Base-by-base conservation (phyloP, 2,113 vertebrate species). In the Diadophis punctatus region DNA sequence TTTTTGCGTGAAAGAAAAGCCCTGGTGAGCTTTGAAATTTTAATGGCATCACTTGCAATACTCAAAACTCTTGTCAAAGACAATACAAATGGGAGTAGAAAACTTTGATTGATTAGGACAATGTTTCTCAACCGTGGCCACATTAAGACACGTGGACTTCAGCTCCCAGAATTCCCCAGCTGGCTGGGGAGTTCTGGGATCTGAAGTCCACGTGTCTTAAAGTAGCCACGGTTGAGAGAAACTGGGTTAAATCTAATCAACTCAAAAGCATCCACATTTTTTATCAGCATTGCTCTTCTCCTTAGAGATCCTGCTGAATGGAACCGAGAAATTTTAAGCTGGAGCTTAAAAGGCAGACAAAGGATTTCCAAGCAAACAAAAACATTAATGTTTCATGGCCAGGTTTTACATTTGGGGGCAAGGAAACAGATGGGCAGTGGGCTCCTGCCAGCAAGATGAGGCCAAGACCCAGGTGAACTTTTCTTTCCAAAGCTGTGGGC, bases 31-130 rank as follows among this genome's bases (percentile, higher is more conserved):
- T 56, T 80, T 60, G 39, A 93, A 90, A 84, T 0, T 43, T 53
- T 52, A n/a, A 94, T 74, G 1, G n/a, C 0, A 0, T 3, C 0
- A 0, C 34, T 68, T 8, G 11, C 56, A 30, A 8, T 0, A 0
- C 23, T 1, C 89, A 20, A 18, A 7, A 60, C 74, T 43, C 9
- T 16, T 48, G 27, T 56, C 53, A n/a, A 91, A 56, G 53, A 58
- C 90, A 85, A 86, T n/a, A 56, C 16, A 16, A 84, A 30, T 22
- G 3, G 23, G 8, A 11, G 6, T 30, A 39, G 39, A 46, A 91
- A 85, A 55, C 23, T 27, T 7, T 3, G 30, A 68, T 68, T 2
- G 25, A 39, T 30, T 89, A 12, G 3, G 48, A 68, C 27, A 68
- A 68, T 16, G 30, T 68, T 68, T n/a, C 60, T 14, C 14, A 63